A percentile compares a stretch with the other conserved stretches of the same genome.
Evolutionary conservation across 2,797 vertebrate species (phyloP).

Genomic region (Cirrhinus mrigala): DNA sequence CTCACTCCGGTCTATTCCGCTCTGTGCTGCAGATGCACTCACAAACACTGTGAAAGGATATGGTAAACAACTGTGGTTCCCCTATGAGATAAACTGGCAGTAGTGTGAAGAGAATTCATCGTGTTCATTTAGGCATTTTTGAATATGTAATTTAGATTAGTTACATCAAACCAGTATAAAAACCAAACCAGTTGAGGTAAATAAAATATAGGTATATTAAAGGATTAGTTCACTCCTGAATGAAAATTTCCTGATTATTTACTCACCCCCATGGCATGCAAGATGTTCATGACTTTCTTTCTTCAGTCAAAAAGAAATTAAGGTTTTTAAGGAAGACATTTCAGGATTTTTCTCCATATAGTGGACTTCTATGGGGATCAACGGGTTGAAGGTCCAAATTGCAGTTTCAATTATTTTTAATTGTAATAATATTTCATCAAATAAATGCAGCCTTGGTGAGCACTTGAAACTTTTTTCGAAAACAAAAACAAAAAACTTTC

Average conservation of each 20-base stretch:
- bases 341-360: too few relatives aligned
- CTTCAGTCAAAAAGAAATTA: too few relatives aligned
- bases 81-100: background rate
- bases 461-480: too few relatives aligned
- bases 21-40: background rate
- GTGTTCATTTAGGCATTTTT: background rate
- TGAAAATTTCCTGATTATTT: too few relatives aligned
- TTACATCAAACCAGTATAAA: background rate
- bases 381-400: too few relatives aligned
- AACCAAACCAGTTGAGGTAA: background rate
- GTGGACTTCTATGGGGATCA: too few relatives aligned
- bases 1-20: background rate
- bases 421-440: background rate
- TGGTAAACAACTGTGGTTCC: background rate
- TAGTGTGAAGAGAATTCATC: background rate
- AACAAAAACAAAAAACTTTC: background rate
- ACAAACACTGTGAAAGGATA: background rate
- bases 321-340: too few relatives aligned
- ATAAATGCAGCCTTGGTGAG: background rate
- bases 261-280: too few relatives aligned
- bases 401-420: background rate
- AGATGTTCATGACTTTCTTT: too few relatives aligned
- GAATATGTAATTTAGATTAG: background rate
- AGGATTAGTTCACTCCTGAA: too few relatives aligned
- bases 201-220: too few relatives aligned